A percentile compares a stretch with the other conserved stretches of the same genome.
phyloP scores from a whole-genome alignment of 2,113 vertebrate genomes.

The Manacus vitellinus region DNA sequence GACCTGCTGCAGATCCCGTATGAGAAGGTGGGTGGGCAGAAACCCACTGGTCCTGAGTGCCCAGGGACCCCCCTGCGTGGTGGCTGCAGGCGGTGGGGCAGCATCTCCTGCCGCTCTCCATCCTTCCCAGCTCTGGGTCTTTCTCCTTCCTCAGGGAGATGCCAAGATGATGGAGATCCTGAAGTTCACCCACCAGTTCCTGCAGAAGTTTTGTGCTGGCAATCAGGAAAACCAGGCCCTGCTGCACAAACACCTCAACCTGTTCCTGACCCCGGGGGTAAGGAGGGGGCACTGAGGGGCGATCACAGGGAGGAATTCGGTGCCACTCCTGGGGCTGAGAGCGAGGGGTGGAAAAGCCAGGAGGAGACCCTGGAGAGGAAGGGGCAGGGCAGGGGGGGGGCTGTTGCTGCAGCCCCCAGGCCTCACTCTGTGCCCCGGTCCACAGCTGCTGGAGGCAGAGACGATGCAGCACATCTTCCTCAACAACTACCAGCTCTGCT shows the following conservation, averaged over 20 bases:
- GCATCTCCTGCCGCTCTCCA: neutral
- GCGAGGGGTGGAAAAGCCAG: neutral
- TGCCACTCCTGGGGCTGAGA: neutral
- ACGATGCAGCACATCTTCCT: conserved; percentile 98
- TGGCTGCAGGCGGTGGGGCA: neutral
- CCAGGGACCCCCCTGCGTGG: neutral
- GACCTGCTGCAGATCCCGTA: conserved; percentile 96
- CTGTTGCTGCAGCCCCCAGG: neutral
- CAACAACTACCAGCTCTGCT: conserved; percentile 97
- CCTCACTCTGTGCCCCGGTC: neutral
- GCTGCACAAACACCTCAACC: conserved; percentile 91
- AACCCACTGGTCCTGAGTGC: neutral
- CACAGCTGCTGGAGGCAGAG: conserved; percentile 90
- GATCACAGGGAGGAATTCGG: rapidly evolving
- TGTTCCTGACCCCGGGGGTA: conserved; percentile 95
- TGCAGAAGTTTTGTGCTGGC: conserved; percentile 95
- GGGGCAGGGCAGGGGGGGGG: neutral
- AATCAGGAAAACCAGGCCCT: conserved; percentile 95
- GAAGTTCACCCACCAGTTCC: conserved; percentile 91
- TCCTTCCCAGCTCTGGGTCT: rapidly evolving
- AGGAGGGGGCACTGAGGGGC: neutral
- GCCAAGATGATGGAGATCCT: conserved; percentile 97
- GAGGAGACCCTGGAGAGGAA: neutral
- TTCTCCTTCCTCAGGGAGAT: conserved; percentile 78
- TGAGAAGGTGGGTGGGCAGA: conserved; percentile 82